Conservation (phyloP, 2,888 invertebrate species). For the Parelbella ahira region DNA sequence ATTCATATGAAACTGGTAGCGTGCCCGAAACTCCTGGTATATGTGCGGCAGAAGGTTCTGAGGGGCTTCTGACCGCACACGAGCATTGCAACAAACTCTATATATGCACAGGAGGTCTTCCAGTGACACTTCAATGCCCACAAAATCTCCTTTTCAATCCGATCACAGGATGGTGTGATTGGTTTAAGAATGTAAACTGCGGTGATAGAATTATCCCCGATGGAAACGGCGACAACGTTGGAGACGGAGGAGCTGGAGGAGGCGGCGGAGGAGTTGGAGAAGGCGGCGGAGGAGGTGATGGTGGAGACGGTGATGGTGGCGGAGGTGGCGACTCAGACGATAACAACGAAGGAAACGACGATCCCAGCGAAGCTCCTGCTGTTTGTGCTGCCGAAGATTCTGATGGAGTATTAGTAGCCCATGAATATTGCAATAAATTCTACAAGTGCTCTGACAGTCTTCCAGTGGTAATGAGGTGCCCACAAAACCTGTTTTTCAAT, state of each 20-base stretch:
- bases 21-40: slow-evolving; percentile 32
- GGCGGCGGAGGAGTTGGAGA: background rate
- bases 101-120: slow-evolving; percentile 34
- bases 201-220: slow-evolving; percentile 33
- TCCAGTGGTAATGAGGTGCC: slow-evolving; percentile 33
- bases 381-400: slow-evolving; percentile 37
- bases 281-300: background rate
- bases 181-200: slow-evolving; percentile 40
- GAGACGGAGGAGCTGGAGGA: background rate
- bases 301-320: slow-evolving; percentile 2
- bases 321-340: slow-evolving; percentile 5
- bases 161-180: slow-evolving; percentile 37
- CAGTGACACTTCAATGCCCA: slow-evolving; percentile 34
- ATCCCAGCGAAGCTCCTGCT: slow-evolving; percentile 33
- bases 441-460: slow-evolving; percentile 35
- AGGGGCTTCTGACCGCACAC: slow-evolving; percentile 42
- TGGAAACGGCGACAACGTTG: background rate
- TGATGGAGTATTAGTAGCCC: slow-evolving; percentile 37
- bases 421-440: slow-evolving; percentile 41
- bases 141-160: slow-evolving; percentile 38
- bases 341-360: slow-evolving; percentile 26
- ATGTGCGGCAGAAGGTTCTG: slow-evolving; percentile 36
- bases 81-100: slow-evolving; percentile 46
- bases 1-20: slow-evolving; percentile 21
- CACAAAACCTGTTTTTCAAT: slow-evolving; percentile 35